Evolutionary conservation across 2,113 vertebrate genomes (phyloP), one percentile per base, ranked within the genome.

Genomic region (Austrofundulus limnaeus): DNA sequence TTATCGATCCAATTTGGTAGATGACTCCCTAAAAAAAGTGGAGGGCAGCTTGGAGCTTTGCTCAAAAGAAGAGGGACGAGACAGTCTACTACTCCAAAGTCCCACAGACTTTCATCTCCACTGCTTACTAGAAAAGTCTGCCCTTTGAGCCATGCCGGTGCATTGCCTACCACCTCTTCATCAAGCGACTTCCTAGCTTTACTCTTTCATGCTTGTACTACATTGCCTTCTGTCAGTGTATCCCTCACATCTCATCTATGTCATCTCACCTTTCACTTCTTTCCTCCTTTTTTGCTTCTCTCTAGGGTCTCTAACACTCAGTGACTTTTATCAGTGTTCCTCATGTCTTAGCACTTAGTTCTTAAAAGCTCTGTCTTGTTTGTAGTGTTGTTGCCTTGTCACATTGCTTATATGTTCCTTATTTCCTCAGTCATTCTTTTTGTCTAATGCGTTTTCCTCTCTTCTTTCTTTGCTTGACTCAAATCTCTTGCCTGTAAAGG

Each of bases 1-100:
- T 88, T 92, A 92, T 93, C 61, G 91, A 93, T 92, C 80, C 88
- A 91, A 90, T 90, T 91, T 92, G 84, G 85, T 81, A 87, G 84
- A 90, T 86, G 85, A 89, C 85, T 89, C 84, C 81, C 83, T 87
- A 85, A 87, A 84, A n/a, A 82, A 85, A 61, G 87, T 51, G 14
- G 59, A 78, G 66, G 78, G 67, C 72, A 82, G 70, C 70, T 71
- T 55, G 28, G 70, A 48, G 70, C 59, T 31, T 42, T 38, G 70
- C 64, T 85, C 61, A 65, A 78, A 85, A 20, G 63, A 61, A 82
- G 72, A 67, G 77, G 66, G 58, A 78, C 66, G 72, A 82, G 80
- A 82, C 75, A 83, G 65, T 83, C 68, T 72, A 78, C 69, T 76
- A 50, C 78, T 87, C 66, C 71, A 78, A 78, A 66, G 79, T 75